These are phyloP conservation scores for Entomobrya proxima DNA, from an alignment of 2,888 invertebrate genomes.

Conservation along the genomic window DNA sequence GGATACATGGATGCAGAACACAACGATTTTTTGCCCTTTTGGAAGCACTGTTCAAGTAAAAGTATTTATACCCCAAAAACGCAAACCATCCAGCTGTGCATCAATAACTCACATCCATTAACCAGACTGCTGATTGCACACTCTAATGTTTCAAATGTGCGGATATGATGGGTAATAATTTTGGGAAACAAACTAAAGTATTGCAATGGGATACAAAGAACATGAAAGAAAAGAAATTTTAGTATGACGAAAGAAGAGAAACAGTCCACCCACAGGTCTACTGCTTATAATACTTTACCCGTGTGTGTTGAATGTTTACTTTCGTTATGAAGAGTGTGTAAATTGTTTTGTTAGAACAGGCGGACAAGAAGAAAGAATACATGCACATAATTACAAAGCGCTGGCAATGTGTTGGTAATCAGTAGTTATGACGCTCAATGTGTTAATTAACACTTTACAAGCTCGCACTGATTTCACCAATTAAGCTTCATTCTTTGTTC, in stretches of 20 bases:
- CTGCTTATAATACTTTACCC: no score
- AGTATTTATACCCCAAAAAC: constrained; percentile 35
- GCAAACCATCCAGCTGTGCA: constrained; percentile 40
- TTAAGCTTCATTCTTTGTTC: constrained; percentile 36
- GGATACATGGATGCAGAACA: no score
- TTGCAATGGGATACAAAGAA: no score
- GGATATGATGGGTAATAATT: constrained; percentile 7
- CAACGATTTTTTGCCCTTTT: constrained; percentile 1
- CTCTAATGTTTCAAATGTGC: not conserved
- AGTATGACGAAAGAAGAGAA: no score
- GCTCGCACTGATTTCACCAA: constrained; percentile 50
- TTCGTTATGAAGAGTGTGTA: constrained; percentile 30
- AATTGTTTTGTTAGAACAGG: constrained; percentile 42
- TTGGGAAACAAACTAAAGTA: not conserved
- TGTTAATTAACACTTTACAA: constrained; percentile 47
- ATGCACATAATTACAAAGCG: constrained; percentile 28
- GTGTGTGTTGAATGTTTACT: not conserved
- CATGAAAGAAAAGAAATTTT: no score
- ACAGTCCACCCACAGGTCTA: no score
- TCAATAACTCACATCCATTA: constrained; percentile 21
- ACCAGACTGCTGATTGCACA: not conserved
- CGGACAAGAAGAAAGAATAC: constrained; percentile 21
- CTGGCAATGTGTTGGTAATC: constrained; percentile 15
- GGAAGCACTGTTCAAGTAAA: constrained; percentile 24
- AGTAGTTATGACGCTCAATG: not conserved